Percentiles rank a stretch among this genome's conserved stretches.
These are phyloP conservation scores for Timandra comae DNA, from an alignment of 2,888 invertebrate genomes.

Conservation along the genomic window DNA sequence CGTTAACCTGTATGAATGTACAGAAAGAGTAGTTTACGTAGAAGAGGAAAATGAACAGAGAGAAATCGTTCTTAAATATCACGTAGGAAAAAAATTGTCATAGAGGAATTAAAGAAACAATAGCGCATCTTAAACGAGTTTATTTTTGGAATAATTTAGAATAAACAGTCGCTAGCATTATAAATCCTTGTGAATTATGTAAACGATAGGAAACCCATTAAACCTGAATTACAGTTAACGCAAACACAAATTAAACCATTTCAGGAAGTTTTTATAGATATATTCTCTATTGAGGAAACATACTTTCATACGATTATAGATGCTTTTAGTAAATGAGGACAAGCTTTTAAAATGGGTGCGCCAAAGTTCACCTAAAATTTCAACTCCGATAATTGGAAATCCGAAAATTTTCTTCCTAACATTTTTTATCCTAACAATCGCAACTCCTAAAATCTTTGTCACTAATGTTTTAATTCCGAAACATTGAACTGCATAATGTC, in stretches of 20 bases:
- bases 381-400: too few relatives aligned
- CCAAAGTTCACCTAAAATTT: too few relatives aligned
- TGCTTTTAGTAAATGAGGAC: constrained; percentile 27
- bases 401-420: too few relatives aligned
- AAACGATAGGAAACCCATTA: constrained; percentile 17
- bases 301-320: constrained; percentile 19
- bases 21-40: constrained; percentile 15
- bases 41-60: constrained; percentile 17
- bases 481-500: too few relatives aligned
- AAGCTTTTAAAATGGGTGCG: constrained; percentile 21
- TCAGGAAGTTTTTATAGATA: constrained; percentile 24
- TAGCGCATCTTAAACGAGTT: constrained; percentile 11
- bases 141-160: constrained; percentile 23
- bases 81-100: constrained; percentile 22
- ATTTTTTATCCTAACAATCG: too few relatives aligned
- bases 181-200: constrained; percentile 23
- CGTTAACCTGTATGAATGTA: constrained; percentile 22
- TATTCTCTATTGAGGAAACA: constrained; percentile 15
- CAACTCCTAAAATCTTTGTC: too few relatives aligned
- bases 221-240: constrained; percentile 21
- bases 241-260: constrained; percentile 23
- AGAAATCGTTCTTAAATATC: constrained; percentile 14
- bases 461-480: too few relatives aligned
- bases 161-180: constrained; percentile 11
- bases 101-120: constrained; percentile 21